These are phyloP conservation scores for Zaprionus bogoriensis DNA, from an alignment of 2,888 invertebrate species.

Conservation along the genomic window DNA sequence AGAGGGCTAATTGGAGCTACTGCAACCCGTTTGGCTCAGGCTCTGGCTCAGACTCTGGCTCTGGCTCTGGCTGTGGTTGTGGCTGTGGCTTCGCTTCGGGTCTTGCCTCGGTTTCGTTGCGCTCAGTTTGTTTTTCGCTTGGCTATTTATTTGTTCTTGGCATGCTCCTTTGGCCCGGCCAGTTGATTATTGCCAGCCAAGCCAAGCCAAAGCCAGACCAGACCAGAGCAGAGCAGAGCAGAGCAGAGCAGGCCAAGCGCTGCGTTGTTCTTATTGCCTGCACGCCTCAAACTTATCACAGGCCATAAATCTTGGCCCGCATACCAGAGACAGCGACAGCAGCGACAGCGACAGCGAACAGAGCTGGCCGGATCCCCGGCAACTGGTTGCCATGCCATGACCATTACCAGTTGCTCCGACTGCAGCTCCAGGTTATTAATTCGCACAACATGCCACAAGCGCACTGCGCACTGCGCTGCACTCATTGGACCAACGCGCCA, in stretches of 20 bases:
- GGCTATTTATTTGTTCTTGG: conserved; percentile 62
- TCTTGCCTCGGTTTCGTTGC: conserved; percentile 22
- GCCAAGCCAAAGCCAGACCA: conserved; percentile 20
- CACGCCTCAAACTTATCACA: conserved; percentile 79
- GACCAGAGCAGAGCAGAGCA: conserved; percentile 1
- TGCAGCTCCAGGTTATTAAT: conserved; percentile 50
- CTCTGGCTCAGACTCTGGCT: too few species aligned
- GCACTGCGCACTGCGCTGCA: too few species aligned
- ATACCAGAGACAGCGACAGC: conserved; percentile 60
- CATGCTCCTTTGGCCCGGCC: conserved; percentile 49
- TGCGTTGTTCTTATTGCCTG: conserved; percentile 73
- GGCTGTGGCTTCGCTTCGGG: conserved; percentile 28
- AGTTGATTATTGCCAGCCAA: too few species aligned
- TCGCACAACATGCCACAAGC: conserved; percentile 8
- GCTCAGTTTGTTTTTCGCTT: conserved; percentile 44
- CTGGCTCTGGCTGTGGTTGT: too few species aligned
- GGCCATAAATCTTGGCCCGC: conserved; percentile 76
- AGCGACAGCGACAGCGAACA: conserved; percentile 7
- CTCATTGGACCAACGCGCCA: too few species aligned
- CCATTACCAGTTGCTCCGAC: conserved; percentile 64
- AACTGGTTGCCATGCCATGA: conserved; percentile 74
- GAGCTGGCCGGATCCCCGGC: conserved; percentile 47
- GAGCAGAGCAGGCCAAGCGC: conserved; percentile 8
- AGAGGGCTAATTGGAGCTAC: conserved; percentile 11
- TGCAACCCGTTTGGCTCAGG: conserved; percentile 49